Evolutionary conservation across 2,797 vertebrate species (phyloP).

Genomic region (Schizothorax lantsangensis): DNA sequence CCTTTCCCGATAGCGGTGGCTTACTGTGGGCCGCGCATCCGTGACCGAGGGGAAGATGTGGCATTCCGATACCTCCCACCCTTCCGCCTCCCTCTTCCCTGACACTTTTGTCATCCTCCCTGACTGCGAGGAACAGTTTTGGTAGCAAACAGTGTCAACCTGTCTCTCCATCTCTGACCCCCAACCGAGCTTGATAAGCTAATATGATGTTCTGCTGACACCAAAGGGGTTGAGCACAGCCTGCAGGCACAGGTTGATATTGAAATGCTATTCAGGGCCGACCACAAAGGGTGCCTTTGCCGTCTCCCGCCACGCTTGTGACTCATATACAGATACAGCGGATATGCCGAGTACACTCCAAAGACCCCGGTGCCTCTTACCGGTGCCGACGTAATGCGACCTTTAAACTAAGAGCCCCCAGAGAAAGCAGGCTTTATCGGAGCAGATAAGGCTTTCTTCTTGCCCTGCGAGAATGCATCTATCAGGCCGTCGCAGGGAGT

Average conservation of each 20-base stretch:
- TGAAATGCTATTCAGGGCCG: slow-evolving; percentile 58
- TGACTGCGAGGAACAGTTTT: slow-evolving; percentile 56
- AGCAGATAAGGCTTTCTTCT: slow-evolving; percentile 54
- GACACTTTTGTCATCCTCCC: slow-evolving; percentile 51
- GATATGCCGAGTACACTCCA: slow-evolving; percentile 53
- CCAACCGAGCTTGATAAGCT: slow-evolving; percentile 54
- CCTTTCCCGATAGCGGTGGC: slow-evolving; percentile 49
- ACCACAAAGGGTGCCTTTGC: slow-evolving; percentile 50
- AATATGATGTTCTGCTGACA: slow-evolving; percentile 57
- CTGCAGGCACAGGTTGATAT: slow-evolving; percentile 59
- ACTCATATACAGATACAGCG: slow-evolving; percentile 54
- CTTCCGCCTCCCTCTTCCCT: slow-evolving; percentile 39
- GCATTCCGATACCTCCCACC: slow-evolving; percentile 49
- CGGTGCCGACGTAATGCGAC: slow-evolving; percentile 47
- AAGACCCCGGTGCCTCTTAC: slow-evolving; percentile 46
- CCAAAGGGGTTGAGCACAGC: slow-evolving; percentile 50
- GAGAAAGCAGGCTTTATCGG: slow-evolving; percentile 56
- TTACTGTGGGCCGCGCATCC: slow-evolving; percentile 40
- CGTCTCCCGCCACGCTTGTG: slow-evolving; percentile 9
- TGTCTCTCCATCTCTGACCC: slow-evolving; percentile 57
- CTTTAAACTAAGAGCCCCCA: slow-evolving; percentile 57
- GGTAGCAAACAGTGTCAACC: slow-evolving; percentile 61
- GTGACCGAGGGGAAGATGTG: slow-evolving; percentile 43
- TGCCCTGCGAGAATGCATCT: slow-evolving; percentile 49
- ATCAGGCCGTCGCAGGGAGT: slow-evolving; percentile 38